Percentiles rank a stretch among this genome's conserved stretches.
Conservation (phyloP, 1,140 invertebrate genomes). For the Teleopsis dalmanni region DNA sequence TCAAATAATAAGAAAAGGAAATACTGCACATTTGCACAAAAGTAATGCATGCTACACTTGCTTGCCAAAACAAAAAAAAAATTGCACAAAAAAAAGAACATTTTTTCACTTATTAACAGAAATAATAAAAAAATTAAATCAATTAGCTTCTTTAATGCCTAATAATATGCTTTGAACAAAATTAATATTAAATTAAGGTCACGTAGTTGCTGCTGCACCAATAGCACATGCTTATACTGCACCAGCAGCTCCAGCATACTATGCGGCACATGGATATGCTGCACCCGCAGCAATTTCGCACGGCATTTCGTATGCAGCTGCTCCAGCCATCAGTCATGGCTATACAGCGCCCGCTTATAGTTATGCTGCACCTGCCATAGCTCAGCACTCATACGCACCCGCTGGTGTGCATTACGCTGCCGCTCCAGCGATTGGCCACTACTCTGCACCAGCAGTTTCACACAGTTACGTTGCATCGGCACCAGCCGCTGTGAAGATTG, state of each 20-base stretch:
- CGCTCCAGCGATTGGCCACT: conserved; percentile 25
- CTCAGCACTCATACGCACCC: conserved; percentile 10
- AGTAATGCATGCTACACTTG: neutral
- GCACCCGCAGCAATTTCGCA: conserved; percentile 13
- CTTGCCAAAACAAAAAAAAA: no score
- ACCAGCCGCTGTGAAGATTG: conserved; percentile 29
- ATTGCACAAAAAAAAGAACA: no score
- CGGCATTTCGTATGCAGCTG: conserved; percentile 12
- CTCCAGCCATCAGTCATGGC: conserved; percentile 9
- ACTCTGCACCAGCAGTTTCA: conserved; percentile 20
- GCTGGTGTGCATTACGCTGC: conserved; percentile 11
- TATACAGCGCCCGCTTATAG: conserved; percentile 1
- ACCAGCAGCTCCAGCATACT: conserved; percentile 1
- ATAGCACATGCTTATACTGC: conserved; percentile 20
- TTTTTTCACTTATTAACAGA: no score
- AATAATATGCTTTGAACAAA: no score
- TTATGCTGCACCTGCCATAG: conserved; percentile 10
- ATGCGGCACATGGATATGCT: conserved; percentile 3
- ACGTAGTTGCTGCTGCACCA: conserved; percentile 20
- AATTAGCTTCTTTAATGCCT: no score
- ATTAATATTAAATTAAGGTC: no score
- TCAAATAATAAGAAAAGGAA: neutral
- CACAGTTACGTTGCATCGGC: conserved; percentile 31
- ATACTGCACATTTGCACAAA: neutral
- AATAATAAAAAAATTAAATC: no score